Conservation (phyloP, 2,888 invertebrate genomes). For the Rhopalosiphum nymphaeae region DNA sequence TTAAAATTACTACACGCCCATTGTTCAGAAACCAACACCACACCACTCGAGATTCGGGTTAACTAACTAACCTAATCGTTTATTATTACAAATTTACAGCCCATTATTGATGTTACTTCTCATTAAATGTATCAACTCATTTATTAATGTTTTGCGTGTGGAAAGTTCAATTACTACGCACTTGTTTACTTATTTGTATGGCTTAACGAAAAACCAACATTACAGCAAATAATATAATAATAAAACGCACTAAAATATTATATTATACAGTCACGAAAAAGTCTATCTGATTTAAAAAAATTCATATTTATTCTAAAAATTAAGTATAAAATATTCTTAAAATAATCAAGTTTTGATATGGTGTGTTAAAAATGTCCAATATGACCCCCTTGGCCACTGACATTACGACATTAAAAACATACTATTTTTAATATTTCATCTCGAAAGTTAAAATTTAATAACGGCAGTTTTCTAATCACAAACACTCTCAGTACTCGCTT, state of each 20-base stretch:
- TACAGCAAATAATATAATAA: too few relatives aligned
- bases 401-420: not conserved
- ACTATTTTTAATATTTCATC: not conserved
- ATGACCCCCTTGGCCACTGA: not conserved
- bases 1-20: not conserved
- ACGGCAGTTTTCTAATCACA: not conserved
- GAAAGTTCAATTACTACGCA: too few relatives aligned
- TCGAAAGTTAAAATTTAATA: not conserved
- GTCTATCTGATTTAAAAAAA: slow-evolving; percentile 18
- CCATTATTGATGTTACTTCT: not conserved
- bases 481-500: not conserved
- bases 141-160: too few relatives aligned
- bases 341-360: not conserved
- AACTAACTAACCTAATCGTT: not conserved
- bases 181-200: too few relatives aligned
- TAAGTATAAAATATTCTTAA: not conserved
- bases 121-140: too few relatives aligned
- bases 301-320: slow-evolving; percentile 6
- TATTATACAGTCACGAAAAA: not conserved
- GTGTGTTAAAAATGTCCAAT: not conserved
- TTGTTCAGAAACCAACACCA: not conserved
- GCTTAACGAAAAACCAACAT: too few relatives aligned
- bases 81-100: not conserved
- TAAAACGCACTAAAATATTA: not conserved
- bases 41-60: not conserved